These are phyloP conservation scores for Lutra lutra DNA, from an alignment of 2,797 vertebrate genomes.

Conservation along the genomic window DNA sequence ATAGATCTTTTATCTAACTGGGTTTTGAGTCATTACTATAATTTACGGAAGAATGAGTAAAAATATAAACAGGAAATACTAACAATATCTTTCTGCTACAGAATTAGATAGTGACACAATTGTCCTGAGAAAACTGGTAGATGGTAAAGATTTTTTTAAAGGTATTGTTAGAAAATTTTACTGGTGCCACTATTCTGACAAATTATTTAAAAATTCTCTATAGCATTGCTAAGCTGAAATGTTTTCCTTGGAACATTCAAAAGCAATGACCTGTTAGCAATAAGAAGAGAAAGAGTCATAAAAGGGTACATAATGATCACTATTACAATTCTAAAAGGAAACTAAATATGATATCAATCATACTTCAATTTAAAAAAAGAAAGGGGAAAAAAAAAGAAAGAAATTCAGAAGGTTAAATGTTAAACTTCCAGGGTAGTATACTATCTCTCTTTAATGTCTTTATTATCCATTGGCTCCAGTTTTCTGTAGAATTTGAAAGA, in stretches of 20 bases:
- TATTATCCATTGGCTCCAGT: background rate
- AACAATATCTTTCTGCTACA: constrained; percentile 1
- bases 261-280: constrained; percentile 43
- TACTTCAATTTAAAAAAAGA: background rate
- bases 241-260: constrained; percentile 51
- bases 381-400: background rate
- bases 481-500: constrained; percentile 30
- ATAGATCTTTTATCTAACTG: constrained; percentile 5
- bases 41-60: constrained; percentile 54
- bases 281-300: constrained; percentile 42
- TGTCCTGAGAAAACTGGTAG: constrained; percentile 32
- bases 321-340: constrained; percentile 52
- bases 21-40: constrained; percentile 56
- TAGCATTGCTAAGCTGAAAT: constrained; percentile 16
- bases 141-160: constrained; percentile 26
- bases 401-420: constrained; percentile 45
- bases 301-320: constrained; percentile 29
- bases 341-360: background rate
- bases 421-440: background rate
- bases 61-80: constrained; percentile 52
- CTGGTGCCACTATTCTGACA: constrained; percentile 5
- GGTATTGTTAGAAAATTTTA: constrained; percentile 38
- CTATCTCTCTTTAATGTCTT: background rate
- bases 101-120: background rate
- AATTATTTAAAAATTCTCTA: constrained; percentile 60